Percentiles rank a stretch among this genome's conserved stretches.
These are phyloP conservation scores for Spatulosminthurus flaviceps DNA, from an alignment of 2,888 invertebrate genomes.

Conservation along the genomic window DNA sequence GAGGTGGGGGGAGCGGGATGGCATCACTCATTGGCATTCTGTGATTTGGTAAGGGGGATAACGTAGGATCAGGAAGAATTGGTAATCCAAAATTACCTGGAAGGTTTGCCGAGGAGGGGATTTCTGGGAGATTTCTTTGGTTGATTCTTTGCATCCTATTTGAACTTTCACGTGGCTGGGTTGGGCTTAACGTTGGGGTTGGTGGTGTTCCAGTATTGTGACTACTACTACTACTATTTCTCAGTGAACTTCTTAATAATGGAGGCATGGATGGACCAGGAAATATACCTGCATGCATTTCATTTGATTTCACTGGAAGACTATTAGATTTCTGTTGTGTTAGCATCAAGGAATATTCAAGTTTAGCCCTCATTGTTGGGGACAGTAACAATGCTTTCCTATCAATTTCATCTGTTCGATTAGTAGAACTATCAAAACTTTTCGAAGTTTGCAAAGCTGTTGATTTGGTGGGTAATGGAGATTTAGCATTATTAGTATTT, in stretches of 20 bases:
- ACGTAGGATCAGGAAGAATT: neutral
- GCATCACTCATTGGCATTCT: neutral
- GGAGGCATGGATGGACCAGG: neutral
- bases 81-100: slow-evolving; percentile 39
- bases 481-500: neutral
- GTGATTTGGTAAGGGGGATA: neutral
- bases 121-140: slow-evolving; percentile 36
- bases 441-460: neutral
- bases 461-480: neutral
- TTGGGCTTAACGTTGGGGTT: neutral
- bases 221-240: neutral
- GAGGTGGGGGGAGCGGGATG: neutral
- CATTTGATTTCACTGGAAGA: slow-evolving; percentile 1
- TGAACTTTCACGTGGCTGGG: slow-evolving; percentile 10
- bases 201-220: neutral
- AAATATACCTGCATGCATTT: slow-evolving; percentile 1
- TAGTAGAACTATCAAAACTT: neutral
- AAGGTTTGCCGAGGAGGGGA: slow-evolving; percentile 24
- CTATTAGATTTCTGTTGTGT: slow-evolving; percentile 29
- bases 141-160: slow-evolving; percentile 1
- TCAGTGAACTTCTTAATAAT: slow-evolving; percentile 19
- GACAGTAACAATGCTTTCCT: neutral
- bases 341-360: slow-evolving; percentile 1
- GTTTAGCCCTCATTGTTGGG: neutral
- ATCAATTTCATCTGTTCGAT: neutral